Evolutionary conservation across 64 coral and sea anemone genomes (phyloP).

Genomic region (Pocillopora damicornis): DNA sequence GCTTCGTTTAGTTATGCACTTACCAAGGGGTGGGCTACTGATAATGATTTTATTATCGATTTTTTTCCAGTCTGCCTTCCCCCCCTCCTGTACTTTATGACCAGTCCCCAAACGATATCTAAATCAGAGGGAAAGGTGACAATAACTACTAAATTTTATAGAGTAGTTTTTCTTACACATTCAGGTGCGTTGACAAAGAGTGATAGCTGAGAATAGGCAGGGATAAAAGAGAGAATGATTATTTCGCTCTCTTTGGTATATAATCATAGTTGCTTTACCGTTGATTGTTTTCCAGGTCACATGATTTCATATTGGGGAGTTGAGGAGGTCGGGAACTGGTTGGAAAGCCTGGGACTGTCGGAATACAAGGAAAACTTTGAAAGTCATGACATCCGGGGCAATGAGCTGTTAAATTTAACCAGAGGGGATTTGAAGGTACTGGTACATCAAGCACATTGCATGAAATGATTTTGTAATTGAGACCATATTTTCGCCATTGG

Average conservation of each 20-base stretch:
- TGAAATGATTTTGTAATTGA: neutral
- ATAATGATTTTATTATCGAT: too few relatives aligned
- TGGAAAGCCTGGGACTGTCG: constrained; percentile 67
- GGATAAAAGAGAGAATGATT: neutral
- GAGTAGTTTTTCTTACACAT: neutral
- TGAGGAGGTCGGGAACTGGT: constrained; percentile 72
- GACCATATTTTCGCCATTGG: too few relatives aligned
- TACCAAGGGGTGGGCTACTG: too few relatives aligned
- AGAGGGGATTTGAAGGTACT: constrained; percentile 77
- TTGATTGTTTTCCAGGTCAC: constrained; percentile 48
- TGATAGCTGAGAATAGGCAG: neutral
- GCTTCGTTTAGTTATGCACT: too few relatives aligned
- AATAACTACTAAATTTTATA: neutral
- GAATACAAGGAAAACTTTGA: constrained; percentile 83
- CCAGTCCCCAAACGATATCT: too few relatives aligned
- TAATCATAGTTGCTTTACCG: too few relatives aligned
- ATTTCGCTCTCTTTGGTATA: too few relatives aligned
- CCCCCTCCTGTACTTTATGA: too few relatives aligned
- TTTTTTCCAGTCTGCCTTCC: too few relatives aligned
- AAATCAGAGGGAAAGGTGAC: neutral
- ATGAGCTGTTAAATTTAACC: constrained; percentile 64
- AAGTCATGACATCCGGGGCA: constrained; percentile 77
- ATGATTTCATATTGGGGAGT: constrained; percentile 93
- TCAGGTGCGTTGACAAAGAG: neutral
- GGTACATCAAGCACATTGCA: neutral